These are phyloP conservation scores for Aphidius colemani DNA, from an alignment of 2,888 invertebrate species.

Conservation along the genomic window DNA sequence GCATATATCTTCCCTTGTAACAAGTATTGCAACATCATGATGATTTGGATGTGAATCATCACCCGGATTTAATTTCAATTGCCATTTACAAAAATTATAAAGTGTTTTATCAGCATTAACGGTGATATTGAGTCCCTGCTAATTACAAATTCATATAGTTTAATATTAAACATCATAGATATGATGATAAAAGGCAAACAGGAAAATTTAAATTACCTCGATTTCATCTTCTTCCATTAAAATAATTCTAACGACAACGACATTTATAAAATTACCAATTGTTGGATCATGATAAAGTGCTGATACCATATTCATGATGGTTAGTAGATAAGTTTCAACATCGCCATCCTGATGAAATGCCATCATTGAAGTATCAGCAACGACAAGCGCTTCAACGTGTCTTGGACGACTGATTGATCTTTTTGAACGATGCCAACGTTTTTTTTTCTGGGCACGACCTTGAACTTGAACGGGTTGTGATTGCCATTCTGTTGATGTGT, in stretches of 20 bases:
- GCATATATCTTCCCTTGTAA: constrained; percentile 71
- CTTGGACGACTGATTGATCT: constrained; percentile 77
- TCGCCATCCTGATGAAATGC: constrained; percentile 82
- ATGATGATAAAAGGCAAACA: neutral
- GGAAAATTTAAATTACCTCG: constrained; percentile 51
- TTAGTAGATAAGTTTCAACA: constrained; percentile 83
- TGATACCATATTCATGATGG: constrained; percentile 92
- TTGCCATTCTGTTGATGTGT: constrained; percentile 63
- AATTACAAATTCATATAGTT: constrained; percentile 13
- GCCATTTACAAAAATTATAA: constrained; percentile 82
- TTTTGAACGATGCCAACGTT: constrained; percentile 48
- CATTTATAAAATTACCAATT: constrained; percentile 88
- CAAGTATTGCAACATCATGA: constrained; percentile 86
- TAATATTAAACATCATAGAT: neutral
- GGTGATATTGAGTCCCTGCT: constrained; percentile 72
- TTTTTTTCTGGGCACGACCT: constrained; percentile 53
- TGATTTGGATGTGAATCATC: constrained; percentile 84
- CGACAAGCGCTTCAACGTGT: constrained; percentile 84
- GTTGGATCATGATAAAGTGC: constrained; percentile 84
- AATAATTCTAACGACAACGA: constrained; percentile 85
- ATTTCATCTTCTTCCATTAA: constrained; percentile 72
- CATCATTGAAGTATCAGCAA: constrained; percentile 86
- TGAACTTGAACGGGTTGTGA: constrained; percentile 62
- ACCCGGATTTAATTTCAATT: constrained; percentile 70
- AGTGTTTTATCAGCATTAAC: constrained; percentile 84